Conservation (phyloP, 2,113 vertebrate genomes). For the Jaculus jaculus region DNA sequence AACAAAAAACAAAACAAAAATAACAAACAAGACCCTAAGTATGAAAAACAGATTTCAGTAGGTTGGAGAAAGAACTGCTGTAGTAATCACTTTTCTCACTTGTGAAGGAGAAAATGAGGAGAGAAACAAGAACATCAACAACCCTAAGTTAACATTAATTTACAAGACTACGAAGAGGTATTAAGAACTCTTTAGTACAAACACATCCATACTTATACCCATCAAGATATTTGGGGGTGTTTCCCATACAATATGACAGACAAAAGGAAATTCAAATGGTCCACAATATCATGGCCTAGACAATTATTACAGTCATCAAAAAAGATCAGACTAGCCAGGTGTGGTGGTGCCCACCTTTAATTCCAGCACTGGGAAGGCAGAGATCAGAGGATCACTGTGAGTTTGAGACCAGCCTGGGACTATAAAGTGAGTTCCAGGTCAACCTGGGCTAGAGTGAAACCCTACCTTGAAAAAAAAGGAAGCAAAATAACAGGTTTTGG, state of each 20-base stretch:
- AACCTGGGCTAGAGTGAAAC: too few species aligned
- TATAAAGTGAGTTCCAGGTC: too few species aligned
- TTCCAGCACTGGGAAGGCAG: too few species aligned
- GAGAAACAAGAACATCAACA: neutral
- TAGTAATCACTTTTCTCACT: neutral
- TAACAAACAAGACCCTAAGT: neutral
- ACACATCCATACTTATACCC: neutral
- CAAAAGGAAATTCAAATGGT: slow-evolving; percentile 32
- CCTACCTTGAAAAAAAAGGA: too few species aligned
- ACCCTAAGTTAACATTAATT: neutral
- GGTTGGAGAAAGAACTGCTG: neutral
- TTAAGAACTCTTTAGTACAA: neutral
- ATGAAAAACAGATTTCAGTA: neutral
- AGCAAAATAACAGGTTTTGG: too few species aligned
- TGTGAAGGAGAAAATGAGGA: neutral
- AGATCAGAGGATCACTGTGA: too few species aligned
- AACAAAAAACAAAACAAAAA: neutral
- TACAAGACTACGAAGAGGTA: neutral
- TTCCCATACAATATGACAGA: neutral
- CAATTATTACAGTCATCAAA: slow-evolving; percentile 11
- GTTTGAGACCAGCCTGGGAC: too few species aligned
- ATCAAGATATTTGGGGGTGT: neutral
- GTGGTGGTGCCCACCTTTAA: too few species aligned
- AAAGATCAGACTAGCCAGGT: too few species aligned
- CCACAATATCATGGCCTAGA: neutral